These are phyloP conservation scores for Chaitophorus viminalis DNA, from an alignment of 2,888 invertebrate species.

Conservation along the genomic window DNA sequence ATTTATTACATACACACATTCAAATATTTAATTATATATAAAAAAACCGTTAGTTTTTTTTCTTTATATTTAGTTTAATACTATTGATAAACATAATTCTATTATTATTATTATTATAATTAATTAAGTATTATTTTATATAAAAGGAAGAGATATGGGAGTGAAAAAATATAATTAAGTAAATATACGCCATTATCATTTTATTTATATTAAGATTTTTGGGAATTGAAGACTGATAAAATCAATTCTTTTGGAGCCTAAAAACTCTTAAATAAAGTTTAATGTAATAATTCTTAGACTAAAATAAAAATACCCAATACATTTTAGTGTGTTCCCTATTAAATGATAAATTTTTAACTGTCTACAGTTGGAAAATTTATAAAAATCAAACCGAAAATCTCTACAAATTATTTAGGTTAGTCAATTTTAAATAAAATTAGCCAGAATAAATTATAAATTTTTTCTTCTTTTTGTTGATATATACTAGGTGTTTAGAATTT, in stretches of 20 bases:
- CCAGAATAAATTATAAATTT: slow-evolving; percentile 7
- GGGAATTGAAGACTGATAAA: slow-evolving; percentile 59
- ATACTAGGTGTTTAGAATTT: slow-evolving; percentile 8
- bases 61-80: slow-evolving; percentile 44
- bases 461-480: slow-evolving; percentile 4
- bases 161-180: slow-evolving; percentile 50
- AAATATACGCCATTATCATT: slow-evolving; percentile 48
- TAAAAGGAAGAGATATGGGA: slow-evolving; percentile 41
- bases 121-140: slow-evolving; percentile 54
- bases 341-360: slow-evolving; percentile 21
- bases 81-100: slow-evolving; percentile 38
- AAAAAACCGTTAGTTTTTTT: slow-evolving; percentile 25
- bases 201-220: slow-evolving; percentile 46
- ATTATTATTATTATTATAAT: slow-evolving; percentile 26
- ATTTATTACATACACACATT: slow-evolving; percentile 33
- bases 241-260: slow-evolving; percentile 58
- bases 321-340: slow-evolving; percentile 14
- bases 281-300: slow-evolving; percentile 26
- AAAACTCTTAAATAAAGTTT: slow-evolving; percentile 28
- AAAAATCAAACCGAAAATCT: not conserved
- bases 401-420: slow-evolving; percentile 28
- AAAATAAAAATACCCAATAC: slow-evolving; percentile 10
- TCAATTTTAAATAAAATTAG: slow-evolving; percentile 22
- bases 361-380: not conserved
- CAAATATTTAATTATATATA: slow-evolving; percentile 51